Evolutionary conservation across 2,888 invertebrate species (phyloP), one percentile per base, ranked within the genome.

Genomic region (Caenorhabditis wallacei): DNA sequence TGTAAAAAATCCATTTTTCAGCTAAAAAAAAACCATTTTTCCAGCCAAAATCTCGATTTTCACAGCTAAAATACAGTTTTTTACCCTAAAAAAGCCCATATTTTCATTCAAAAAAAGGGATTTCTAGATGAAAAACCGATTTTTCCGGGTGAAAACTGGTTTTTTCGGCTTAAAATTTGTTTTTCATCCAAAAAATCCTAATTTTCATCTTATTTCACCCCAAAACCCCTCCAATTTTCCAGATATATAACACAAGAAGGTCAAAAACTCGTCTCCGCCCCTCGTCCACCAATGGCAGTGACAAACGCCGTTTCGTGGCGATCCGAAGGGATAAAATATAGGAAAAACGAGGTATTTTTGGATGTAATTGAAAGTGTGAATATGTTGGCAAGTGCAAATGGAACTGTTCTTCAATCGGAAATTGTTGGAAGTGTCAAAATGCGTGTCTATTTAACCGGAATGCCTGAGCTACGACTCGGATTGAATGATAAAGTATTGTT

Each of bases 261-360:
- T 2, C 97, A 98, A 92, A 98, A 98, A 92, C 93, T 98, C 43
- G 98, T 98, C 51, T 93, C 97, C 92, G 97, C 97, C 89, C 96
- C 97, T 0, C 94, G 97, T 63, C 97, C 98, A 82, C 98, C 98
- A 0, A 96, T 97, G 95, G 98, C 98, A 22, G 98, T 99, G 8
- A 99, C 98, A n/a, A 98, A 99, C 93, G 98, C 98, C 0, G 98
- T 98, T 0, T 98, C 98, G 0, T 99, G 98, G 98, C 80, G 98
- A 78, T 97, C 97, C 0, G 98, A 99, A 92, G 98, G 98, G 2
- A 96, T 99, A 75, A 98, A 98, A 92, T 98, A 99, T 93, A 94
- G 98, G 78, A 99, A 98, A 93, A 99, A 99, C 93, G 98, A 99
- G 94, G 98, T 99, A 3, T 99, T 99, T 92, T 94, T 99, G 37